These are phyloP conservation scores for Osmerus eperlanus DNA, from an alignment of 2,113 vertebrate genomes.

Conservation along the genomic window DNA sequence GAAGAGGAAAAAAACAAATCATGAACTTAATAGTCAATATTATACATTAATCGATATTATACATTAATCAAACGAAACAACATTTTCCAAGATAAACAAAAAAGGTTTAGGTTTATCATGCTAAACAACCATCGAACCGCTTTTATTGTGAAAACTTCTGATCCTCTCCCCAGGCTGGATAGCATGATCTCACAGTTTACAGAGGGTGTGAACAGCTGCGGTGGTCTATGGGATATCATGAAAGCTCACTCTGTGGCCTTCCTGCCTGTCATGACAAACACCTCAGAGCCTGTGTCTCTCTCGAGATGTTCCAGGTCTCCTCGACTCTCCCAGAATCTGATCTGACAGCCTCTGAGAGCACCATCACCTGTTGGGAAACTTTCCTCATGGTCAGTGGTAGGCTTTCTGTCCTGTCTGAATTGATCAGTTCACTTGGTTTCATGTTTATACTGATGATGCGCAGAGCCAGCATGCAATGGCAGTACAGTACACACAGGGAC, in stretches of 20 bases:
- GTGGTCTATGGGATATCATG: conserved; percentile 60
- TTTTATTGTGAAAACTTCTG: not conserved
- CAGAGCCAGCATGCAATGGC: no score
- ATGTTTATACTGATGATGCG: no score
- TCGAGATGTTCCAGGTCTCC: not conserved
- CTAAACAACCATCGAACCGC: no score
- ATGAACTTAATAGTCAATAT: no score
- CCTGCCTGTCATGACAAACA: conserved; percentile 54
- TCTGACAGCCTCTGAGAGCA: conserved; percentile 46
- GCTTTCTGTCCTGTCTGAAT: not conserved
- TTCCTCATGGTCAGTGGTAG: conserved; percentile 51
- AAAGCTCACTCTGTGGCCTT: conserved; percentile 53
- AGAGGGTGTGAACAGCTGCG: conserved; percentile 62
- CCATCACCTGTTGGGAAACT: conserved; percentile 51
- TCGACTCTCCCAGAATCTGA: conserved; percentile 40
- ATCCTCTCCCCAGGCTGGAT: conserved; percentile 42
- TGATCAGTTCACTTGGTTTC: not conserved
- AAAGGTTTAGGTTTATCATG: no score
- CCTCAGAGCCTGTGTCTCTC: conserved; percentile 24
- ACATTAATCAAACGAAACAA: no score
- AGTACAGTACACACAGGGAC: no score
- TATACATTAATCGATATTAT: no score
- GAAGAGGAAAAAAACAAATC: no score
- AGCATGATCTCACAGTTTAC: conserved; percentile 67
- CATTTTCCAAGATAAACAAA: no score